Evolutionary conservation across 2,888 invertebrate species (phyloP).

Genomic region (Acanthosepion esculentum): DNA sequence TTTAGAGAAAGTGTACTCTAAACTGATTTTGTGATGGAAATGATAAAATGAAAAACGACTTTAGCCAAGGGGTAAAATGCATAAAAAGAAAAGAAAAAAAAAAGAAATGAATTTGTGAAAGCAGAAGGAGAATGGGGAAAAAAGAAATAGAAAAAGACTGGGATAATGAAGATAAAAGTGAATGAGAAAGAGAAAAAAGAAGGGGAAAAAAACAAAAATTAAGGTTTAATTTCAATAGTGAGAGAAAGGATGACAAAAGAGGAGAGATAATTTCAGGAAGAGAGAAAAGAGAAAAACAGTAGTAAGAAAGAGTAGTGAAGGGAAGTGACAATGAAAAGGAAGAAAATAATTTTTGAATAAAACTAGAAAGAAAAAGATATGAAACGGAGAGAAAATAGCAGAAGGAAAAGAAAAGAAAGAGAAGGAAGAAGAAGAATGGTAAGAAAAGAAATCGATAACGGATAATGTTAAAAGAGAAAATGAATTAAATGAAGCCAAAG

Average conservation of each 20-base stretch:
- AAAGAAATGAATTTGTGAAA: not conserved
- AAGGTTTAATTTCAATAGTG: no score
- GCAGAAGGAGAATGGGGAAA: not conserved
- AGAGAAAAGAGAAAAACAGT: not conserved
- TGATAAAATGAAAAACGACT: no score
- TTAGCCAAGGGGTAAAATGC: no score
- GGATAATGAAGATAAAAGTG: not conserved
- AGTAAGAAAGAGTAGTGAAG: no score
- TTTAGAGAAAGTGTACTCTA: not conserved
- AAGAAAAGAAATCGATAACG: no score
- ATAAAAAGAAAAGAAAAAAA: no score
- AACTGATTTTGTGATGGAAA: no score
- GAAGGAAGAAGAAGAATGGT: not conserved
- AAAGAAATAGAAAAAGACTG: not conserved
- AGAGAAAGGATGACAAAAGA: not conserved
- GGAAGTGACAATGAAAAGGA: not conserved
- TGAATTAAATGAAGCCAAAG: no score
- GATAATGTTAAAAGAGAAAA: no score
- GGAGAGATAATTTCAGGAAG: not conserved
- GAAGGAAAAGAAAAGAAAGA: not conserved
- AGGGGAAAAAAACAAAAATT: not conserved
- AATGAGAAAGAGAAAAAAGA: not conserved
- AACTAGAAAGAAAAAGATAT: not conserved
- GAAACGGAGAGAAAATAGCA: not conserved
- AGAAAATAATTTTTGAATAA: no score